Conservation (phyloP, 53 echinoderm and acorn worm genomes). For the Echinometra lucunter region DNA sequence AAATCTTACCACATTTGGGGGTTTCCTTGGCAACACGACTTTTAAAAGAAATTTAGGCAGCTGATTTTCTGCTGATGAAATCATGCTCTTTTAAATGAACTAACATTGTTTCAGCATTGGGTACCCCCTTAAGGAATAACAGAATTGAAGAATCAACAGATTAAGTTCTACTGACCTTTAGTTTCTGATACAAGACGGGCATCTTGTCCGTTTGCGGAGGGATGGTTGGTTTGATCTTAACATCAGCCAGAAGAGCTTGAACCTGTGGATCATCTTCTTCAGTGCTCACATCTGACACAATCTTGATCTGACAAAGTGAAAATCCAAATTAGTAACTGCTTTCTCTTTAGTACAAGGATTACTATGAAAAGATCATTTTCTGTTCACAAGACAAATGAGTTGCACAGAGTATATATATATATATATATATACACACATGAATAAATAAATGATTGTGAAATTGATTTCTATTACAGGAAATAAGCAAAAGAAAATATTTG, state of each 20-base stretch:
- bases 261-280: slow-evolving; percentile 59
- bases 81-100: too few relatives aligned
- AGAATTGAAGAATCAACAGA: too few relatives aligned
- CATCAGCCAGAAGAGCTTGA: neutral
- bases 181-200: slow-evolving; percentile 8
- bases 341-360: neutral
- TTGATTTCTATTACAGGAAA: neutral
- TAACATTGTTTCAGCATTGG: too few relatives aligned
- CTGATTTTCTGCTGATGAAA: too few relatives aligned
- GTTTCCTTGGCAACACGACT: too few relatives aligned
- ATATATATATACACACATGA: too few relatives aligned
- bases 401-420: neutral
- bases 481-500: too few relatives aligned
- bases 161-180: neutral
- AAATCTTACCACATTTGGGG: too few relatives aligned
- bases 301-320: slow-evolving; percentile 60
- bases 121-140: too few relatives aligned
- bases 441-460: neutral
- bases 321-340: neutral
- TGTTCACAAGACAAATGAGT: neutral
- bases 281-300: slow-evolving; percentile 59
- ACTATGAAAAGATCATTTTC: neutral
- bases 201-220: neutral
- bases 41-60: too few relatives aligned
- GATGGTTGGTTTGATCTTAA: neutral